Base-by-base conservation (phyloP, 2,797 vertebrate species). In the Sebastes hopkinsi region DNA sequence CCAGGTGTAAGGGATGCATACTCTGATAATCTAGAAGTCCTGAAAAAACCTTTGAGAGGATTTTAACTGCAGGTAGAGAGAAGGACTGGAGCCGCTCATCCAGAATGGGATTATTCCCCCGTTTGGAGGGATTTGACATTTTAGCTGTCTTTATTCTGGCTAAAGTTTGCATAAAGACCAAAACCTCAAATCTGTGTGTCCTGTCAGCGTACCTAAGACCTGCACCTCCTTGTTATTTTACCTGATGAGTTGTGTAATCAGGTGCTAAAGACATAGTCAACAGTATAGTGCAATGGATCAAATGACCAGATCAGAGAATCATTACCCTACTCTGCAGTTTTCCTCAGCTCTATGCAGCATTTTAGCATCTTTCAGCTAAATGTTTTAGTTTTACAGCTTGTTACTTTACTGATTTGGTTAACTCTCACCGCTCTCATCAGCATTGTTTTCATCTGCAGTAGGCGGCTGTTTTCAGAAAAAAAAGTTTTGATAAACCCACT, bases 61-160 rank as follows among this genome's bases (percentile, higher is more conserved):
- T 89, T 93, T 88, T 42, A 88, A 69, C 82, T 72, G 71, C 61
- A 80, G 79, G 65, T 82, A 64, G 12, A 34, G 62, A 65, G 69
- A 82, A 65, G 8, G 42, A 60, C 62, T 75, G 20, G 70, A 88
- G 81, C 82, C 11, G 10, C 66, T 87, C 60, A 86, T 77, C 81
- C 74, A 77, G 67, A 83, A 74, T 59, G 56, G 88, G 87, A 93
- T 91, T 91, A 89, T 75, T 88, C 71, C 42, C 67, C 16, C 81
- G 60, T 91, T 88, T 80, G 61, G 66, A 72, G 73, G 82, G 84
- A 89, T 92, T 91, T 88, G 72, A 83, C 83, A 77, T 77, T 83
- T 84, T 78, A 74, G 56, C 81, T 54, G n/a, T 67, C 72, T 91
- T 76, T 78, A 72, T 77, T 77, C 61, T 62, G 72, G 66, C 67